Evolutionary conservation across 2,888 invertebrate species (phyloP), one percentile per base, ranked within the genome.

Genomic region (Coleophora flavipennella): DNA sequence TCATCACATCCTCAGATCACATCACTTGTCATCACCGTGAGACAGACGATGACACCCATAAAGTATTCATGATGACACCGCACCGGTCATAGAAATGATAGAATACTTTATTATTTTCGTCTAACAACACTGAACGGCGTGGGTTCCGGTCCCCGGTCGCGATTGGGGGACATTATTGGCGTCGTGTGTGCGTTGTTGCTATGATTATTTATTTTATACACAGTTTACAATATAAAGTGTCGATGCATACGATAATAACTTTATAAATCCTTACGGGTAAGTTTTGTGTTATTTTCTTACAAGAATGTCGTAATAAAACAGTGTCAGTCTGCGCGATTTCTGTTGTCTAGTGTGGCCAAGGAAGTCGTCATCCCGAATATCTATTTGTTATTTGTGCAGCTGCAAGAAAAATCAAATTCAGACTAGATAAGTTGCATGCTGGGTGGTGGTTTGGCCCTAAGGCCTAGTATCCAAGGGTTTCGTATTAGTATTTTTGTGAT

Each of bases 111-210:
- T 11, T 55, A 55, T 55, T 62, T 45, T 40, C 7, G 10, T 36
- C 48, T 63, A 69, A 76, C 74, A 83, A 73, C 72, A 67, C 67
- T 62, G 54, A 59, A 73, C 72, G 76, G 83, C 83, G 81, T 81
- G 80, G 83, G 83, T 80, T 70, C 64, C 57, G 54, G 60, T 67
- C 20, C 69, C 64, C 57, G 54, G 60, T 67, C 20, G 20, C 20
- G 20, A 6, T 20, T 62, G 50, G 53, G 61, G 62, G 63, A 20
- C 33, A 38, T 68, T 73, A 72, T 69, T 79, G 60, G 81, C 81
- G 81, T 80, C 20, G 20, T 20, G 20, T 20, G 20, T 20, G 29
- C 11, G 11, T 29, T 29, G 10, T 29, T n/a, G 11, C 29, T 29
- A 29, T 20, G 20, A 20, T 20, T 20, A 20, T 20, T 20, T 20